Percentiles rank a stretch among this genome's conserved stretches.
These are phyloP conservation scores for Centrocercus urophasianus DNA, from an alignment of 2,113 vertebrate species.

Conservation along the genomic window DNA sequence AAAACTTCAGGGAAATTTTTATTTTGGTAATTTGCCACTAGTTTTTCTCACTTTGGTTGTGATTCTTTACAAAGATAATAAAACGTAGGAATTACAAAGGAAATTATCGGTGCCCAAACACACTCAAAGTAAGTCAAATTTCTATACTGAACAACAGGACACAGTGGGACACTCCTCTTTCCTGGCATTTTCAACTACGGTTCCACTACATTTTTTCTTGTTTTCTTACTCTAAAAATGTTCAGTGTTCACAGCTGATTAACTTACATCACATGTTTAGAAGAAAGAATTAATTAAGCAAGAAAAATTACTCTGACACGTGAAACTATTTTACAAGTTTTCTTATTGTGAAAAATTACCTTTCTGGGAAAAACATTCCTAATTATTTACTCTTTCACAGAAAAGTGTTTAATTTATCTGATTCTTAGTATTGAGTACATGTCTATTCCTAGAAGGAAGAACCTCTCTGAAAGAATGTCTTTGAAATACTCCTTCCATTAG, in stretches of 20 bases:
- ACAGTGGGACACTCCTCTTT: background rate
- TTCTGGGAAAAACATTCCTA: background rate
- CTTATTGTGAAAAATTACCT: background rate
- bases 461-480: background rate
- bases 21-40: background rate
- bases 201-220: background rate
- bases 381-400: background rate
- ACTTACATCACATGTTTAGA: background rate
- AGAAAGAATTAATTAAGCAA: background rate
- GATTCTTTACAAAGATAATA: background rate
- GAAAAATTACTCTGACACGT: background rate
- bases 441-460: background rate
- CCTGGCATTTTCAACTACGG: background rate
- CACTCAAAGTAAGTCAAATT: background rate
- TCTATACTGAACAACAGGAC: background rate
- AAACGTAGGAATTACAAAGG: background rate
- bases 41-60: background rate
- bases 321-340: background rate
- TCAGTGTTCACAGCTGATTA: background rate
- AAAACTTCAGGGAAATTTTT: background rate
- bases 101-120: background rate
- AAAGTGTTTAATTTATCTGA: background rate
- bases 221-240: background rate
- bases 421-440: background rate
- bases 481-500: background rate